A percentile compares a stretch with the other conserved stretches of the same genome.
These are phyloP conservation scores for Laodelphax striatellus DNA, from an alignment of 1,140 invertebrate species.

Conservation along the genomic window DNA sequence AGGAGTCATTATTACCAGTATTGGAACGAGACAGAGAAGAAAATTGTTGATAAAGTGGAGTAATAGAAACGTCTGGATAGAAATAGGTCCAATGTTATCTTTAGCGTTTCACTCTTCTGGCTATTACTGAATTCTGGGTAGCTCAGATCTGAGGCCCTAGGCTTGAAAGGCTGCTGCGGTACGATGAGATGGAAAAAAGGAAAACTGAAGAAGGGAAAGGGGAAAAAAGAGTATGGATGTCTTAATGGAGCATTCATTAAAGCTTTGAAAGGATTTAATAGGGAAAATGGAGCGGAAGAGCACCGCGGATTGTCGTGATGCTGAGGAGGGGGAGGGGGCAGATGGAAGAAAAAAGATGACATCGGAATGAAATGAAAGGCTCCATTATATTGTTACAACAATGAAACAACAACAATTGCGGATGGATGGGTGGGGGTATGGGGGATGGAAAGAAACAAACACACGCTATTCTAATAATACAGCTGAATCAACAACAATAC, in stretches of 20 bases:
- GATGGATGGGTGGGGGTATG: not conserved
- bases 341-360: conserved; percentile 6
- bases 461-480: conserved; percentile 4
- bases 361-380: conserved; percentile 8
- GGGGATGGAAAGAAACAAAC: conserved; percentile 4
- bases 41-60: no score
- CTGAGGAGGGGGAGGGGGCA: not conserved
- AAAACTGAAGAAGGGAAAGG: not conserved
- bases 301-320: not conserved
- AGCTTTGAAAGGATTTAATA: conserved; percentile 8
- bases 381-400: conserved; percentile 10
- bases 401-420: conserved; percentile 4
- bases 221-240: conserved; percentile 3
- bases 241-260: conserved; percentile 11
- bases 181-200: not conserved
- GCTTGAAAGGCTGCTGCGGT: no score
- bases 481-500: not conserved
- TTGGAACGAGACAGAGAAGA: no score
- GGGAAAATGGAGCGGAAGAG: conserved; percentile 9
- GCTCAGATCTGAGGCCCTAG: no score
- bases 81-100: no score
- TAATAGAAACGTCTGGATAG: no score
- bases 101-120: no score
- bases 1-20: no score
- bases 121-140: no score